phyloP scores from a whole-genome alignment of 2,113 vertebrate species.

The Pao palembangensis region DNA sequence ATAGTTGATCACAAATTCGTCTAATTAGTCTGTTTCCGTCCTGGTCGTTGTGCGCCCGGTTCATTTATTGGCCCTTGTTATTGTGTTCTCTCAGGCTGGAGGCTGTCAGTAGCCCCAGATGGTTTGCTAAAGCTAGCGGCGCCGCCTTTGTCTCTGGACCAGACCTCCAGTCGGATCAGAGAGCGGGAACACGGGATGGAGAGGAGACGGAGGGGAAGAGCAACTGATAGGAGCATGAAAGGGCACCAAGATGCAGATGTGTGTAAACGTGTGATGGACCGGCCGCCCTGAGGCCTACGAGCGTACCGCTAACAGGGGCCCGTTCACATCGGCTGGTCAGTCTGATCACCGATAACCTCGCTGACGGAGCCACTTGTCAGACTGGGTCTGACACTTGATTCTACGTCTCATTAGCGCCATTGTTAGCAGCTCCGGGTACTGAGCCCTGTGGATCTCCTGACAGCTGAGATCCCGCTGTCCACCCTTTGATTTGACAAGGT shows the following conservation, averaged over 20 bases:
- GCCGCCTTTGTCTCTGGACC: slow-evolving; percentile 51
- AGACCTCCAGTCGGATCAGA: slow-evolving; percentile 46
- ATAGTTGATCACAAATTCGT: slow-evolving; percentile 70
- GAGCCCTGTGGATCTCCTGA: slow-evolving; percentile 15
- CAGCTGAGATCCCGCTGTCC: slow-evolving; percentile 44
- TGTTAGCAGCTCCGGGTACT: too few relatives aligned
- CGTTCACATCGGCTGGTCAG: slow-evolving; percentile 9
- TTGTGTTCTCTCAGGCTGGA: slow-evolving; percentile 50
- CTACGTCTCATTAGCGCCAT: too few relatives aligned
- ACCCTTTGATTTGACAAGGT: slow-evolving; percentile 32
- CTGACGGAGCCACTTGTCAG: slow-evolving; percentile 1
- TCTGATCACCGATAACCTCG: slow-evolving; percentile 23
- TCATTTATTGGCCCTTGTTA: slow-evolving; percentile 55
- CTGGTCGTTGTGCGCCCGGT: slow-evolving; percentile 58
- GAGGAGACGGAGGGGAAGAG: slow-evolving; percentile 14
- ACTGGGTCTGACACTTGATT: too few relatives aligned
- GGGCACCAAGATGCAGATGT: slow-evolving; percentile 78
- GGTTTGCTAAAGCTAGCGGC: slow-evolving; percentile 42
- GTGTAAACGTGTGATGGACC: slow-evolving; percentile 70
- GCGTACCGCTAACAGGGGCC: slow-evolving; percentile 19
- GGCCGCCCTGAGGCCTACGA: slow-evolving; percentile 52
- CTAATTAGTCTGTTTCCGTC: slow-evolving; percentile 60
- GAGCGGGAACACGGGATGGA: slow-evolving; percentile 24
- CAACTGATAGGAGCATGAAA: slow-evolving; percentile 73
- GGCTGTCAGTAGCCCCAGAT: slow-evolving; percentile 56